Base-by-base conservation (phyloP, 92 coral and sea anemone species). In the Porites rus region DNA sequence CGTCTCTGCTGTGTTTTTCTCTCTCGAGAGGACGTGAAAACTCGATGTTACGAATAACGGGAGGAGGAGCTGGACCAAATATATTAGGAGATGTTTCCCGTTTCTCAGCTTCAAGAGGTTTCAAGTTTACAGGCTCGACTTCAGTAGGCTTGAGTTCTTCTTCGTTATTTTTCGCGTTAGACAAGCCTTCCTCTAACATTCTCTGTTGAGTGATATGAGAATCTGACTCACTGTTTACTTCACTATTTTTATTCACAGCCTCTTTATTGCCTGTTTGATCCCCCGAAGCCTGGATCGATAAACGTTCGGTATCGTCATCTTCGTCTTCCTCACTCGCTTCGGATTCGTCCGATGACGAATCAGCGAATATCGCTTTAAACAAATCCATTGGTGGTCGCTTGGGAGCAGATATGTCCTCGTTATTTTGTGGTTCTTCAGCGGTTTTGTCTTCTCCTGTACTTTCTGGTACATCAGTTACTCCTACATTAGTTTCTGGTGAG, bases 291-390 rank as follows among this genome's bases (percentile, higher is more conserved):
- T 63, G 67, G 62, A 60, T 64, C 69, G 51, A 16, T 25, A 19
- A 14, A 62, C 22, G 43, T 64, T 82, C 73, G 21, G 56, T 20
- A 43, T 60, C 63, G 60, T 58, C 68, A 53, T 72, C 66, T 14
- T 68, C 87, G 0, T 80, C 80, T 25, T 51, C 81, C 28, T 91
- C 94, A 46, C 93, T 97, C 58, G 89, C 83, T 12, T 93, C 93
- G 52, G 94, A 90, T 43, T 90, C 91, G 24, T 89, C 93, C 16
- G 96, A 90, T 5, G 98, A 97, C 3, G 98, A 96, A 60, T 93
- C 93, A 31, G 99, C 99, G 83, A 97, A 97, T 58, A 97, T 96
- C 17, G 98, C 97, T 86, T 95, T 97, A 50, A 97, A 97, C 71
- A 97, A 89, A 78, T 97, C 99, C 99, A 97, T 97, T 12, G 96